Evolutionary conservation across 2,797 vertebrate genomes (phyloP).

Genomic region (Sardinella longiceps): DNA sequence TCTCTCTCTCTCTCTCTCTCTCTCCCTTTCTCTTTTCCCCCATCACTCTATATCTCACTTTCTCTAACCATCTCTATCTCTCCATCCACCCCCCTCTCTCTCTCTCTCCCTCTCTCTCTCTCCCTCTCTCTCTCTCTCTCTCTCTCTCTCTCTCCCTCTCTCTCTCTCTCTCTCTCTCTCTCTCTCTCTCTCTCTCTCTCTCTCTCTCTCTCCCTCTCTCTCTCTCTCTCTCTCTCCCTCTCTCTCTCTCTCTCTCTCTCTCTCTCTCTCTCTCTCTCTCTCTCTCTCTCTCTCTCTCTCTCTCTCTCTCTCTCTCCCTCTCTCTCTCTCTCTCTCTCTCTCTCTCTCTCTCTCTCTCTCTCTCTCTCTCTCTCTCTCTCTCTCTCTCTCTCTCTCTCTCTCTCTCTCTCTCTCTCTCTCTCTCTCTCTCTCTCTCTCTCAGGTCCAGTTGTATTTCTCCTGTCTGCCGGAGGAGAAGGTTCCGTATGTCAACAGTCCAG

Average conservation of each 20-base stretch:
- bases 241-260: background rate
- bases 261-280: background rate
- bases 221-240: background rate
- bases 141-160: background rate
- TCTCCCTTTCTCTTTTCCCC: background rate
- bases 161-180: slow-evolving; percentile 21
- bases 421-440: slow-evolving; percentile 34
- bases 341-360: background rate
- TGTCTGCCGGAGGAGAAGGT: slow-evolving; percentile 94
- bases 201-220: background rate
- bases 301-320: background rate
- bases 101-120: background rate
- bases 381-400: background rate
- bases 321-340: background rate
- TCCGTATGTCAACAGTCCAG: slow-evolving; percentile 93
- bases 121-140: too few relatives aligned
- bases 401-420: too few relatives aligned
- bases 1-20: background rate
- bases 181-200: slow-evolving; percentile 17
- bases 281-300: background rate
- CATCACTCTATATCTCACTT: background rate
- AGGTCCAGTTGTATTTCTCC: slow-evolving; percentile 98
- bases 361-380: background rate
- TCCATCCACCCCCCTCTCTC: background rate
- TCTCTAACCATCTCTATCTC: background rate